A percentile compares a stretch with the other conserved stretches of the same genome.
Evolutionary conservation across 2,888 invertebrate genomes (phyloP).

Genomic region (Drosophila putrida): DNA sequence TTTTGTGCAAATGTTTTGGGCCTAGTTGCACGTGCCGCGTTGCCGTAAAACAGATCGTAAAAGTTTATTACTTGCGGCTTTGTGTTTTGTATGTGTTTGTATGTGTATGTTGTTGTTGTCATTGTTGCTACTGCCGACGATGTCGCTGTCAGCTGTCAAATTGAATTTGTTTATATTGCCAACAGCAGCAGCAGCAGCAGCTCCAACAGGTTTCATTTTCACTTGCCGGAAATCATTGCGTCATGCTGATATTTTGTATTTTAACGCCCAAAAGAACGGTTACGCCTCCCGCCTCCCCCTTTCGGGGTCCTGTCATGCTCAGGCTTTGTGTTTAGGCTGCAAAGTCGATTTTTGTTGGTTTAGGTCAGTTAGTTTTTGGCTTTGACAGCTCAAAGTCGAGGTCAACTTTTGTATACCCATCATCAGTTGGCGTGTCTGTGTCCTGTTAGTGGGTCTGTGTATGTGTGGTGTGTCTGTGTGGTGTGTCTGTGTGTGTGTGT

Average conservation of each 20-base stretch:
- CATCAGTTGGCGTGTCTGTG: slow-evolving; percentile 63
- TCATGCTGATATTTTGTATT: slow-evolving; percentile 84
- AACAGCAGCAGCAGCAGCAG: slow-evolving; percentile 51
- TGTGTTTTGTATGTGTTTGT: slow-evolving; percentile 56
- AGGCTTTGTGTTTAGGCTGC: slow-evolving; percentile 70
- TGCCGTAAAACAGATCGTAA: slow-evolving; percentile 85
- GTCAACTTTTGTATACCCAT: slow-evolving; percentile 82
- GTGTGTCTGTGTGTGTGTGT: slow-evolving; percentile 26
- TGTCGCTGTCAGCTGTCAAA: slow-evolving; percentile 83
- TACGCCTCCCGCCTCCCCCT: background rate
- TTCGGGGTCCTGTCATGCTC: slow-evolving; percentile 61
- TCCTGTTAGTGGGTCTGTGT: slow-evolving; percentile 13
- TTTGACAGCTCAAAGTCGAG: slow-evolving; percentile 84
- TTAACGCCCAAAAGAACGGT: slow-evolving; percentile 67
- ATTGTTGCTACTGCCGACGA: slow-evolving; percentile 45
- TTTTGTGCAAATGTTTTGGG: slow-evolving; percentile 51
- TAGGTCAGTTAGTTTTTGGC: slow-evolving; percentile 83
- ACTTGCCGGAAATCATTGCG: slow-evolving; percentile 83
- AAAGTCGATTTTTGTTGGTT: slow-evolving; percentile 81
- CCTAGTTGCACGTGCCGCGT: slow-evolving; percentile 83
- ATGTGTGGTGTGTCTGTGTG: slow-evolving; percentile 22
- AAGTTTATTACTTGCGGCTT: slow-evolving; percentile 84
- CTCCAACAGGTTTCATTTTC: slow-evolving; percentile 79
- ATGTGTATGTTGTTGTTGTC: slow-evolving; percentile 38
- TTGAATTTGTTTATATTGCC: slow-evolving; percentile 84